Evolutionary conservation across 2,113 vertebrate genomes (phyloP).

Genomic region (Siniperca chuatsi): DNA sequence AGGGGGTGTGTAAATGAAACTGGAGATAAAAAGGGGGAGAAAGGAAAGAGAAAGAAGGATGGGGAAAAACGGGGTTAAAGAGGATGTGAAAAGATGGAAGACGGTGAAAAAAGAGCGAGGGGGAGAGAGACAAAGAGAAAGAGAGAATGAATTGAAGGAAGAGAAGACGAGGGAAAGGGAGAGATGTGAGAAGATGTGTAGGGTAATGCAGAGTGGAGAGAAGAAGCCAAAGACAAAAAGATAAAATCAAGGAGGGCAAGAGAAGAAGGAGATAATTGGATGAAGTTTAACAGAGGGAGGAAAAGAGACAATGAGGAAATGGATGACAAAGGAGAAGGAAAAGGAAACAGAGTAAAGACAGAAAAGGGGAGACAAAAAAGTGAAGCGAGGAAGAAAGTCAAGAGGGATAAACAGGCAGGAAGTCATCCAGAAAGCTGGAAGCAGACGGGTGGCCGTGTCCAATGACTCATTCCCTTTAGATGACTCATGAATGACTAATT

Average conservation of each 20-base stretch:
- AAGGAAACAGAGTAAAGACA: not conserved
- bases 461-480: slow-evolving; percentile 50
- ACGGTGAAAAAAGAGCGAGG: not conserved
- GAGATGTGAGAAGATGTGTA: not conserved
- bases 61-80: not conserved
- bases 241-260: not conserved
- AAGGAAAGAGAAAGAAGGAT: not conserved
- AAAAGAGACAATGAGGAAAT: not conserved
- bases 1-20: not conserved
- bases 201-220: not conserved
- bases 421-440: slow-evolving; percentile 39
- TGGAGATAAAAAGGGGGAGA: not conserved
- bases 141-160: rapidly evolving
- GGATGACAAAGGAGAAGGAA: not conserved
- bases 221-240: not conserved
- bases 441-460: slow-evolving; percentile 43
- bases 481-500: slow-evolving; percentile 67
- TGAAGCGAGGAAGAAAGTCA: slow-evolving; percentile 7
- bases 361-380: not conserved
- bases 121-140: rapidly evolving
- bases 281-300: not conserved
- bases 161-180: too few species aligned
- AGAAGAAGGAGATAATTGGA: rapidly evolving
- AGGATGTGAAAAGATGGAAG: rapidly evolving
- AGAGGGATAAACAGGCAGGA: slow-evolving; percentile 37